Percentiles rank a stretch among this genome's conserved stretches.
phyloP scores from a whole-genome alignment of 2,797 vertebrate genomes.

The Harpagifer antarcticus region DNA sequence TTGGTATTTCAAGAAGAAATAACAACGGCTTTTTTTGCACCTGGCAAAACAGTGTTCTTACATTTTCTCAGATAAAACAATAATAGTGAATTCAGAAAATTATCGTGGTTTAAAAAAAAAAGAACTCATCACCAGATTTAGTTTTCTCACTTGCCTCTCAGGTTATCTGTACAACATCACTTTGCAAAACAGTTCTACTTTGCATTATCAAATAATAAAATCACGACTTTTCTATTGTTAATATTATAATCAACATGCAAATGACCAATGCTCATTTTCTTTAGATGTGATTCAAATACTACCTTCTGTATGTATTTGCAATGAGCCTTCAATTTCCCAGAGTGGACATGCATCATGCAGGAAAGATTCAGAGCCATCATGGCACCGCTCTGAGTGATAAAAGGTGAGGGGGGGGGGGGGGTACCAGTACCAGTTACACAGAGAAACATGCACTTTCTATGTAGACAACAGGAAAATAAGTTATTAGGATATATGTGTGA shows the following conservation, averaged over 20 bases:
- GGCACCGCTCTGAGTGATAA: constrained; percentile 40
- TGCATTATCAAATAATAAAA: neutral
- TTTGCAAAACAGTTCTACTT: too few species aligned
- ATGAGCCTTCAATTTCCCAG: constrained; percentile 47
- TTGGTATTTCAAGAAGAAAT: too few species aligned
- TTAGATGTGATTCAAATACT: constrained; percentile 14
- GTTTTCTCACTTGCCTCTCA: too few species aligned
- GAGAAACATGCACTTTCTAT: constrained; percentile 9
- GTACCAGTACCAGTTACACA: constrained; percentile 5
- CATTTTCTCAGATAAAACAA: too few species aligned
- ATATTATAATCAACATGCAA: constrained; percentile 18
- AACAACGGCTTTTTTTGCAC: too few species aligned
- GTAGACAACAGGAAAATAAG: neutral
- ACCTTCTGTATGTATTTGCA: constrained; percentile 48
- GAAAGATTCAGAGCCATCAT: constrained; percentile 14
- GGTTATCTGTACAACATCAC: too few species aligned
- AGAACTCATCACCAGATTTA: too few species aligned
- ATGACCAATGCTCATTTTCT: constrained; percentile 13
- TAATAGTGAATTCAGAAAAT: too few species aligned
- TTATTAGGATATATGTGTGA: neutral
- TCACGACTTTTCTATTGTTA: neutral
- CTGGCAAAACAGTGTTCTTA: too few species aligned
- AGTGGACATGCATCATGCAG: constrained; percentile 65
- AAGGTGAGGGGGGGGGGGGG: constrained; percentile 4
- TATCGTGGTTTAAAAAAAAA: too few species aligned